Percentiles rank a stretch among this genome's conserved stretches.
Evolutionary conservation across 2,888 invertebrate genomes (phyloP).

Genomic region (Amphiduros pacificus): DNA sequence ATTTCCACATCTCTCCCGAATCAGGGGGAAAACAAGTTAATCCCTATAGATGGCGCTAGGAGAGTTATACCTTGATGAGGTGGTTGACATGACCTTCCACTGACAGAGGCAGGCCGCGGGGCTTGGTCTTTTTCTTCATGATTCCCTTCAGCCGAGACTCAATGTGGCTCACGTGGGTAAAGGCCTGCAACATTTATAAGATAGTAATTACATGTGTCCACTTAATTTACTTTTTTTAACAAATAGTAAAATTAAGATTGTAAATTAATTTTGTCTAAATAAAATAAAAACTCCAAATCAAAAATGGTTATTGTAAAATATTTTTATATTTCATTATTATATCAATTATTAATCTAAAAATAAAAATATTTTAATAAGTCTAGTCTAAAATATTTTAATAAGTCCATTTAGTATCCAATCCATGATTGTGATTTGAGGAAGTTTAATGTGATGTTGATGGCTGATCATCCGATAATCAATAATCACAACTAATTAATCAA

Average conservation of each 20-base stretch:
- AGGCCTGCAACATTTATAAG: conserved; percentile 65
- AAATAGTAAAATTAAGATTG: background rate
- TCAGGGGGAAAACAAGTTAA: background rate
- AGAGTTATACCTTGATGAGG: conserved; percentile 69
- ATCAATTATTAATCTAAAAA: too few species aligned
- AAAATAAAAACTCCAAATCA: background rate
- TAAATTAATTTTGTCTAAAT: background rate
- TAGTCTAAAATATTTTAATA: too few species aligned
- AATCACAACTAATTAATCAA: too few species aligned
- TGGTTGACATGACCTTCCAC: conserved; percentile 93
- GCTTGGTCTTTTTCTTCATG: conserved; percentile 63
- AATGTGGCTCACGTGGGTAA: conserved; percentile 81
- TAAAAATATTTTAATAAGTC: too few species aligned
- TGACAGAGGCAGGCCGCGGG: conserved; percentile 70
- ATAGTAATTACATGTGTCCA: background rate
- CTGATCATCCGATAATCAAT: too few species aligned
- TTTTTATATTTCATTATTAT: too few species aligned
- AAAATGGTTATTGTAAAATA: background rate
- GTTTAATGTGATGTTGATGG: too few species aligned
- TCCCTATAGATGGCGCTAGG: too few species aligned
- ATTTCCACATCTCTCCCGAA: background rate
- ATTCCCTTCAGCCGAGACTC: conserved; percentile 76
- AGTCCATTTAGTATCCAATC: too few species aligned
- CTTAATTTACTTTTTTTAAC: background rate
- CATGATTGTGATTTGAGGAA: too few species aligned